A percentile compares a stretch with the other conserved stretches of the same genome.
Conservation (phyloP, 2,113 vertebrate genomes). For the Sialia sialis region DNA sequence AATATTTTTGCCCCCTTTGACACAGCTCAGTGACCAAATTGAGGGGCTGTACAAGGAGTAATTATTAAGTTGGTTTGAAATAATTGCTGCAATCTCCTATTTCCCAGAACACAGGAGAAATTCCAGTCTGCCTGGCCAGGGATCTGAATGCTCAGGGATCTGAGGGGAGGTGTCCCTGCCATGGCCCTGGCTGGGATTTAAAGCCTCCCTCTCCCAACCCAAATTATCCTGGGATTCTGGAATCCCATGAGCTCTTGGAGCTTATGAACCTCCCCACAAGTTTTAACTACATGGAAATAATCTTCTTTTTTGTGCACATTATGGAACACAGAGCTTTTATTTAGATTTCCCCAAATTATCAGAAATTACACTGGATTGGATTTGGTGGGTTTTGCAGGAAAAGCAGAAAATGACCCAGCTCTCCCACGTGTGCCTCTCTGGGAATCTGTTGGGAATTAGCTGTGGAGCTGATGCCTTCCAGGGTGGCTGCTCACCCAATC, state of each 20-base stretch:
- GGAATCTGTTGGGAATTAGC: not conserved
- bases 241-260: not conserved
- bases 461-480: not conserved
- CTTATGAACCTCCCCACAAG: not conserved
- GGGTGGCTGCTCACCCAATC: not conserved
- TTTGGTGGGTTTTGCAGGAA: not conserved
- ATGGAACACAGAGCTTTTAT: not conserved
- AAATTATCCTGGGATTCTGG: not conserved
- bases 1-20: not conserved
- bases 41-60: not conserved
- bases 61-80: not conserved
- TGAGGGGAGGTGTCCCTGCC: not conserved
- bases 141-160: too few species aligned
- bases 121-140: not conserved
- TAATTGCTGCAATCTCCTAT: not conserved
- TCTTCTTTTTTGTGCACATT: rapidly evolving
- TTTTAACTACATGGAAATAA: not conserved
- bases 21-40: not conserved
- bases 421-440: not conserved
- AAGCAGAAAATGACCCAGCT: not conserved
- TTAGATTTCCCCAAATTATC: not conserved
- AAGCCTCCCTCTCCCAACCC: not conserved
- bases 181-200: not conserved
- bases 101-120: not conserved
- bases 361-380: not conserved